These are phyloP conservation scores for Gulo gulo DNA, from an alignment of 2,113 vertebrate species.

Conservation along the genomic window DNA sequence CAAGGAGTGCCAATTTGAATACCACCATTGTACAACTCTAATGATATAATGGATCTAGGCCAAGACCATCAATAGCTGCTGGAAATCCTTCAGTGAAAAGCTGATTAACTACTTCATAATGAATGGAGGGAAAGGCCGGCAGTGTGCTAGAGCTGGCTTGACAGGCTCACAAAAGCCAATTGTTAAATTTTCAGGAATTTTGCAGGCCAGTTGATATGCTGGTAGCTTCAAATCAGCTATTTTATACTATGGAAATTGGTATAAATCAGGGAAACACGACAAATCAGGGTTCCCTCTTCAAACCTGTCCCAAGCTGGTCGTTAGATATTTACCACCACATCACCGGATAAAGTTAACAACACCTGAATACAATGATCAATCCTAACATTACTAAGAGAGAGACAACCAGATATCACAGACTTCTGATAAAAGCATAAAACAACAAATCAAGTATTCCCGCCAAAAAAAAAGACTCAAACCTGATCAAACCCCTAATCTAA, in stretches of 20 bases:
- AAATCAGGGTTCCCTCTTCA: not conserved
- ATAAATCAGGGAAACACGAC: not conserved
- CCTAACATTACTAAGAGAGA: constrained; percentile 18
- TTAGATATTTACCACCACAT: not conserved
- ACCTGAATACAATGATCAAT: not conserved
- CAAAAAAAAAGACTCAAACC: not conserved
- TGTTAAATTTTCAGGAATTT: constrained; percentile 32
- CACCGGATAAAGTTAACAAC: not conserved
- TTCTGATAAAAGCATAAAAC: constrained; percentile 23
- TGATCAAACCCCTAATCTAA: not conserved
- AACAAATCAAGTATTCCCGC: not conserved
- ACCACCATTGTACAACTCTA: not conserved
- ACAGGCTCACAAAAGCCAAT: not conserved
- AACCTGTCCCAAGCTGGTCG: not conserved
- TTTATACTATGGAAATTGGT: not conserved
- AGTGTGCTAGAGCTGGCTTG: not conserved
- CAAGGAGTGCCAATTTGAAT: not conserved
- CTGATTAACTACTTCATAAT: not conserved
- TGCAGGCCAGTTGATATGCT: not conserved
- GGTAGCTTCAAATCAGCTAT: not conserved
- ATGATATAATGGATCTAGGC: not conserved
- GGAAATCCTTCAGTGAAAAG: not conserved
- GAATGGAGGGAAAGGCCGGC: not conserved
- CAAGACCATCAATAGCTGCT: not conserved
- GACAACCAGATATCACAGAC: not conserved